Evolutionary conservation across 2,888 invertebrate species (phyloP), one percentile per base, ranked within the genome.

Genomic region (Nycteola revayana): DNA sequence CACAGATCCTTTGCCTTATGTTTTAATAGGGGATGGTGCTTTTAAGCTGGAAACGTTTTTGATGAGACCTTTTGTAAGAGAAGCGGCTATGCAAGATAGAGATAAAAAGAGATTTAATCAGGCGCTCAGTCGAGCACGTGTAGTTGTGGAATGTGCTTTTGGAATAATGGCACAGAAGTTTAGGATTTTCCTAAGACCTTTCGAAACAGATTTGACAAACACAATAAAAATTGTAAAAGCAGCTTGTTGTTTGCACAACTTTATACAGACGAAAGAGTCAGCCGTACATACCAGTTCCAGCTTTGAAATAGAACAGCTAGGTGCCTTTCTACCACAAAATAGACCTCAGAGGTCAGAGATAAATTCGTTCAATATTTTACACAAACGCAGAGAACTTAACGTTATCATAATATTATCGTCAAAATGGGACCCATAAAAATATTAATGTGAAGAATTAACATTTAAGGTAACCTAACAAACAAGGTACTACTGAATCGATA

Each of bases 61-160:
- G 25, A 45, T 45, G 37, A 44, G 40, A 42, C 49, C 44, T 48
- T 48, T 48, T 24, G 21, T 21, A 20, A 42, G 32, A 35, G 37
- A 47, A 11, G 40, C 37, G 3, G 40, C 36, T 30, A 28, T 43
- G 36, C 25, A 34, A 24, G 40, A 45, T 23, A 29, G 23, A 25
- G 39, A 34, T 39, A 39, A 39, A 39, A 39, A 39, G 27, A 33
- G n/a, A 33, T 41, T 38, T 41, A 45, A 45, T 42, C 24, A 45
- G 25, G 7, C 36, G 23, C 28, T 45, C 4, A 42, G 36, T 42
- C 8, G 21, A 25, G 42, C 36, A 44, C 39, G 43, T 6, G 39
- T 39, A 27, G 39, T 44, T 25, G 43, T 44, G 21, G 33, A 44
- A 39, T 26, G 26, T 36, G 39, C 39, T 9, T 44, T 44, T 44